A percentile compares a stretch with the other conserved stretches of the same genome.
Conservation (phyloP, 2,888 invertebrate species). For the Petrophora chlorosata region DNA sequence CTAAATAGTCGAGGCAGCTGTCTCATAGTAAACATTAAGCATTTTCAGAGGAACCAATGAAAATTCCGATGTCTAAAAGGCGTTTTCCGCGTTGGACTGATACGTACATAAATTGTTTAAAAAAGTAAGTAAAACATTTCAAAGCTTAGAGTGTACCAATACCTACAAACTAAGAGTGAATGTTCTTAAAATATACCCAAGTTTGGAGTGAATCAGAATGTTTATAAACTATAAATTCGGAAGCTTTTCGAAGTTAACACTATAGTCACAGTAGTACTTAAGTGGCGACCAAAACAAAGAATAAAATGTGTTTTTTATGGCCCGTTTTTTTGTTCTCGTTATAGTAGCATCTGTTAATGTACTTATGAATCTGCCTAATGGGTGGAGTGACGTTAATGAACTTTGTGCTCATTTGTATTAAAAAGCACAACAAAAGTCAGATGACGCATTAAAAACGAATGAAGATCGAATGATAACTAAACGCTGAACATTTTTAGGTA, state of each 20-base stretch:
- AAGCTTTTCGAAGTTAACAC: conserved; percentile 24
- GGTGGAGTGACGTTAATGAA: conserved; percentile 17
- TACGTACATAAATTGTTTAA: conserved; percentile 33
- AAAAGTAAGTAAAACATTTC: conserved; percentile 32
- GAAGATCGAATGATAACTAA: too few species aligned
- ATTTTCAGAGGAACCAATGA: conserved; percentile 65
- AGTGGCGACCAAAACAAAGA: conserved; percentile 28
- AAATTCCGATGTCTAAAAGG: conserved; percentile 57
- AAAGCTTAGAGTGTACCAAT: too few species aligned
- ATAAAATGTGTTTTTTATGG: conserved; percentile 25
- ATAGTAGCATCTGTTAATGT: conserved; percentile 14
- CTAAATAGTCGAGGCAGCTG: conserved; percentile 77
- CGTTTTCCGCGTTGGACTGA: conserved; percentile 37
- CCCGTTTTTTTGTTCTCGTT: conserved; percentile 10
- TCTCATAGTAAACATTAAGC: conserved; percentile 64
- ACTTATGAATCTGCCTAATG: conserved; percentile 12
- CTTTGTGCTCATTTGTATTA: neutral
- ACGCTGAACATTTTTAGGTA: too few species aligned
- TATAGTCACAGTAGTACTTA: too few species aligned
- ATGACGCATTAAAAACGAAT: neutral
- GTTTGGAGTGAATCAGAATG: conserved; percentile 5
- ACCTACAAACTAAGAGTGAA: too few species aligned
- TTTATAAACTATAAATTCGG: conserved; percentile 28
- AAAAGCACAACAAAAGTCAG: neutral
- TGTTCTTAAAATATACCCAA: too few species aligned